These are phyloP conservation scores for Oryctolagus cuniculus DNA, from an alignment of 2,113 vertebrate genomes.

Conservation along the genomic window DNA sequence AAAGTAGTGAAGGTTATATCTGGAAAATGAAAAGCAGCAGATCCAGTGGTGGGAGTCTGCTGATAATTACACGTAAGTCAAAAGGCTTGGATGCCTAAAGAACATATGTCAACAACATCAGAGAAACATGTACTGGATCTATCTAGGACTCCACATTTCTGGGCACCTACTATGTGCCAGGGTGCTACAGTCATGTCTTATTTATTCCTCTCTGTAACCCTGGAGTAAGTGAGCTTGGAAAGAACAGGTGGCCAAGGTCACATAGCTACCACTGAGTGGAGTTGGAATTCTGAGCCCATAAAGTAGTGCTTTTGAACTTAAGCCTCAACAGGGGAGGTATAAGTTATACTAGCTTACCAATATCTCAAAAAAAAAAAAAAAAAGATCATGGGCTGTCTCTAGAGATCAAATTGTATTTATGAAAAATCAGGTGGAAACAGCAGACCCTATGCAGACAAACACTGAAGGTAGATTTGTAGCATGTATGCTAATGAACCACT, in stretches of 20 bases:
- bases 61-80: neutral
- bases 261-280: neutral
- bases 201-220: neutral
- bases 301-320: neutral
- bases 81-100: neutral
- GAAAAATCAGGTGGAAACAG: neutral
- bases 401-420: neutral
- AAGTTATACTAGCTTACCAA: neutral
- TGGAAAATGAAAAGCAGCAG: neutral
- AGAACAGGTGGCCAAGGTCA: neutral
- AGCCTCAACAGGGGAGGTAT: neutral
- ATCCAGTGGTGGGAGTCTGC: neutral
- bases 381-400: neutral
- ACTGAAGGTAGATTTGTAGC: neutral
- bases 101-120: neutral
- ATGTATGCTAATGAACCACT: neutral
- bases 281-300: neutral
- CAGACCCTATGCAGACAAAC: neutral
- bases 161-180: neutral
- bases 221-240: neutral
- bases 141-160: neutral
- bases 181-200: neutral
- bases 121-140: neutral
- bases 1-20: neutral
- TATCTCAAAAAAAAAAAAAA: slow-evolving; percentile 25